Evolutionary conservation across 2,113 vertebrate genomes (phyloP).

Genomic region (Phylloscopus whistleri): DNA sequence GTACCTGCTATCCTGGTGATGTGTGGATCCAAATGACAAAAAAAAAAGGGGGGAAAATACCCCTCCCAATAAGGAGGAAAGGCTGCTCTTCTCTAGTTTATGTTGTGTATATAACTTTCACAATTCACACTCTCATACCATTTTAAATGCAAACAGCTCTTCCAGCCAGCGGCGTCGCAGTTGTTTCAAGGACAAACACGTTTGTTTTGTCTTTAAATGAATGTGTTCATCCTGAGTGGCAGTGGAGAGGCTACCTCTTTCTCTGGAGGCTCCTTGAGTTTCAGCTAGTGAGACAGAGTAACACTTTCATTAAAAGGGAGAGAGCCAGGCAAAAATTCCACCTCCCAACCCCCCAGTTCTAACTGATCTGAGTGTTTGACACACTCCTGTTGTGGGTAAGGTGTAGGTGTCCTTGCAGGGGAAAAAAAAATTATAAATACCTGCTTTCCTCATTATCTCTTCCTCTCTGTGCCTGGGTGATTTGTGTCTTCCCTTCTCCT

Average conservation of each 20-base stretch:
- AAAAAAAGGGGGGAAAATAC: fast-evolving
- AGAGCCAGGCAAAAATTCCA: not conserved
- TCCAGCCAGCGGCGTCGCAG: not conserved
- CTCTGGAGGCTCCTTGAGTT: not conserved
- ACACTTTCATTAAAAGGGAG: not conserved
- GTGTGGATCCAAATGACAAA: fast-evolving
- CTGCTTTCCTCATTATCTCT: not conserved
- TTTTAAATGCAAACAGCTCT: slow-evolving; percentile 20
- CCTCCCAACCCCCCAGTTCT: not conserved
- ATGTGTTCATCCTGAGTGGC: not conserved
- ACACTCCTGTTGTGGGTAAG: not conserved
- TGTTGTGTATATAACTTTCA: not conserved
- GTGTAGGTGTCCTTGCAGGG: not conserved
- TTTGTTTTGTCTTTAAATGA: slow-evolving; percentile 29
- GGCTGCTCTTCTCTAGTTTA: not conserved
- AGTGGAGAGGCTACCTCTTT: not conserved
- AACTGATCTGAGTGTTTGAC: not conserved
- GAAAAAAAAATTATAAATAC: not conserved
- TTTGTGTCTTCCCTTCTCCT: not conserved
- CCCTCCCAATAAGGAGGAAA: not conserved
- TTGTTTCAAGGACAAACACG: slow-evolving; percentile 7
- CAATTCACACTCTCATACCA: not conserved
- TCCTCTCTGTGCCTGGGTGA: not conserved
- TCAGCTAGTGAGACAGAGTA: not conserved
- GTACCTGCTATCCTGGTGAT: not conserved